Percentiles rank a stretch among this genome's conserved stretches.
Conservation (phyloP, 2,797 vertebrate genomes). For the Mus caroli region DNA sequence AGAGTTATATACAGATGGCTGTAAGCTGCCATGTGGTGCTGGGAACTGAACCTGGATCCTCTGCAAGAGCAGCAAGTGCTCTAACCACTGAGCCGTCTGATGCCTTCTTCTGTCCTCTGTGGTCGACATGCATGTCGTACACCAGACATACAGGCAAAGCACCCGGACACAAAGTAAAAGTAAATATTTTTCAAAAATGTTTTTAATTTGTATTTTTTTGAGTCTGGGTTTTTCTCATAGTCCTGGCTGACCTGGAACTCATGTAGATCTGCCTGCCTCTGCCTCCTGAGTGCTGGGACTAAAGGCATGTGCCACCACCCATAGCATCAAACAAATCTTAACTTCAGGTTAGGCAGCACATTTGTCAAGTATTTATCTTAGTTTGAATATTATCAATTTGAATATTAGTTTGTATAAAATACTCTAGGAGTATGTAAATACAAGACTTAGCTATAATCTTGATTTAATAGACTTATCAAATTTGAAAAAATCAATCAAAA, state of each 20-base stretch:
- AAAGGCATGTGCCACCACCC: background rate
- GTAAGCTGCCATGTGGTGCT: background rate
- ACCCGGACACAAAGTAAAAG: background rate
- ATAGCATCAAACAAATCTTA: background rate
- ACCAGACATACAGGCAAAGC: background rate
- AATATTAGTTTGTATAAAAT: conserved; percentile 47
- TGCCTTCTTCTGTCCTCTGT: background rate
- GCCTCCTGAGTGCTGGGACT: background rate
- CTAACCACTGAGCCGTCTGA: background rate
- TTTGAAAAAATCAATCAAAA: conserved; percentile 39
- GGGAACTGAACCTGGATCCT: background rate
- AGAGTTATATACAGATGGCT: background rate
- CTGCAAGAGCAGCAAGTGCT: background rate
- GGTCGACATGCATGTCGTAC: background rate
- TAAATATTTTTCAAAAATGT: background rate
- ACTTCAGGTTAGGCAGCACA: conserved; percentile 1
- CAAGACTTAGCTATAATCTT: conserved; percentile 12
- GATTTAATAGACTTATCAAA: conserved; percentile 46
- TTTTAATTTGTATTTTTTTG: background rate
- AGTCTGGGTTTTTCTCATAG: background rate
- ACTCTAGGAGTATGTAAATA: background rate
- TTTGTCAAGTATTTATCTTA: conserved; percentile 21
- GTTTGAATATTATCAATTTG: background rate
- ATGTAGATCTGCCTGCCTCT: background rate
- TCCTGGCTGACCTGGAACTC: background rate